Conservation (phyloP, 2,797 vertebrate species). For the Pterois miles region DNA sequence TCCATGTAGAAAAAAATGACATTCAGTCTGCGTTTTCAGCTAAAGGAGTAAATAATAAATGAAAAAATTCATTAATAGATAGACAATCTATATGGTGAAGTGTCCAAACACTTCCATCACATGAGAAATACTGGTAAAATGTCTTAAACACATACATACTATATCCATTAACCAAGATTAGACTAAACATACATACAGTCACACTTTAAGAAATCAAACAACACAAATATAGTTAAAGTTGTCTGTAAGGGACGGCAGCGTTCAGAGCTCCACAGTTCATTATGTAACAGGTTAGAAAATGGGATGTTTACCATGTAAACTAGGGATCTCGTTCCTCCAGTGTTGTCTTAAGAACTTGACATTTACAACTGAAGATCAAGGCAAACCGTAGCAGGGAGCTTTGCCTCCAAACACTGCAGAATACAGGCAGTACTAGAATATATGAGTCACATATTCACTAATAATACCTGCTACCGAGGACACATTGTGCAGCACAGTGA, state of each 20-base stretch:
- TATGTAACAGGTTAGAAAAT: background rate
- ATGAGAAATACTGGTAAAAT: background rate
- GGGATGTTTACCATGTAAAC: conserved; percentile 11
- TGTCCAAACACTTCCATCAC: background rate
- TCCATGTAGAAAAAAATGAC: background rate
- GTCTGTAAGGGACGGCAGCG: background rate
- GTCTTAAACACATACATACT: background rate
- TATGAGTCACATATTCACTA: conserved; percentile 6
- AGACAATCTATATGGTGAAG: background rate
- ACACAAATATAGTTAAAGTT: background rate
- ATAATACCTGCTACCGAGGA: background rate
- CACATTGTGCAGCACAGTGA: background rate
- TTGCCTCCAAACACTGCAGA: background rate
- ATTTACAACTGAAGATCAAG: background rate
- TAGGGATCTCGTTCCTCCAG: conserved; percentile 5
- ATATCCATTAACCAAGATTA: background rate
- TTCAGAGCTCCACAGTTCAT: background rate
- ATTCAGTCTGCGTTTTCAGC: background rate
- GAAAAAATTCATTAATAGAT: background rate
- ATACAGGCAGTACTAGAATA: background rate
- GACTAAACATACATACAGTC: background rate
- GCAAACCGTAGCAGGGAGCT: background rate
- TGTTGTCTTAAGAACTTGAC: background rate
- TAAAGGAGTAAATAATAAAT: background rate
- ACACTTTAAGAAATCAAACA: background rate